Base-by-base conservation (phyloP, 2,797 vertebrate genomes). In the Arctocebus calabarensis region DNA sequence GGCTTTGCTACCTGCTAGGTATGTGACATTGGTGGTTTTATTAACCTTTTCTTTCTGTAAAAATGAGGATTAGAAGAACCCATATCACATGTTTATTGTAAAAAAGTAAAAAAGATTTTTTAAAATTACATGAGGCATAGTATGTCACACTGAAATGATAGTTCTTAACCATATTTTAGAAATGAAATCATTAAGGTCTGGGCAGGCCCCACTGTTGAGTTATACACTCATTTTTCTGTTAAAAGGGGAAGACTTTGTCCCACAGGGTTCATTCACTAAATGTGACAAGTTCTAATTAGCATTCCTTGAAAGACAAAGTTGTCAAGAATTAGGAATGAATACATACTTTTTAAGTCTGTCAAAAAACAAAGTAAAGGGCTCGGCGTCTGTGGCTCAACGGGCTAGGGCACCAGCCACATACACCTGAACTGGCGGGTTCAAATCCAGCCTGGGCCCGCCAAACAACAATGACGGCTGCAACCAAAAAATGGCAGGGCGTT, bases 81-180 rank as follows among this genome's bases (percentile, higher is more conserved):
- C n/a, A 8, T 66, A 27, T 83, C 37, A 16, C 27, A 8, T 90
- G 48, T 86, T 85, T 78, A 79, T 62, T 82, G 25, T 55, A 70
- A 82, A 79, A 61, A 61, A 52, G 57, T 78, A 61, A 40, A 66
- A 59, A 85, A 40, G 8, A 62, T 57, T 88, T 95, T 62, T 9
- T 45, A 22, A 95, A 73, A 48, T 71, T 66, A 78, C 4, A 77
- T 17, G n/a, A 79, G 71, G 43, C 68, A 40, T 79, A 34, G 22
- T 62, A 19, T 61, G 13, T 89, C 25, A 55, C 9, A 45, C 16
- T 61, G 45, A 84, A 79, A 48, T 52, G 32, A 37, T 79, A 86
- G 52, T 71, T 94, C 2, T 83, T 92, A n/a, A n/a, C n/a, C 34
- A 52, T 40, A 14, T 73, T 93, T 93, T 71, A 84, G 55, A 66